Conservation (phyloP, 2,888 invertebrate species). For the Synergus umbraculus region DNA sequence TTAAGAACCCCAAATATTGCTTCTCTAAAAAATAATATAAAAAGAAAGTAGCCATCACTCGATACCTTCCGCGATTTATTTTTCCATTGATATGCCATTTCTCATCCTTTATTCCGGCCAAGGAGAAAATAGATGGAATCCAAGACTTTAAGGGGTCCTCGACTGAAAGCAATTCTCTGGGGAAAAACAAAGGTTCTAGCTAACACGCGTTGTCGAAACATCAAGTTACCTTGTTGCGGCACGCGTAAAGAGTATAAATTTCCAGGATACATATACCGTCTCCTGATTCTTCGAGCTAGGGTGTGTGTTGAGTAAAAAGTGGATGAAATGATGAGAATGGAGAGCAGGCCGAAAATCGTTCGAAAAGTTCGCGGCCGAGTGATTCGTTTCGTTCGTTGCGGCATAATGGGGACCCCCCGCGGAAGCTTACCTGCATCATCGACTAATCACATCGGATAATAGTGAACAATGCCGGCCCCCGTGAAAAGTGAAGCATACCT, state of each 20-base stretch:
- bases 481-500: constrained; percentile 75
- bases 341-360: constrained; percentile 25
- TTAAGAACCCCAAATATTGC: no score
- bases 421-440: constrained; percentile 77
- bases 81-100: constrained; percentile 32
- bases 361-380: constrained; percentile 52
- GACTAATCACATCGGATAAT: constrained; percentile 77
- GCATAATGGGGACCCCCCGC: constrained; percentile 75
- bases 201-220: constrained; percentile 40
- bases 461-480: constrained; percentile 72
- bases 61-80: constrained; percentile 4
- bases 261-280: constrained; percentile 13
- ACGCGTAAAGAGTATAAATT: constrained; percentile 40
- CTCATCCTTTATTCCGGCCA: background rate
- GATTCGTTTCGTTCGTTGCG: constrained; percentile 43
- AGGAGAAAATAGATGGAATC: constrained; percentile 35
- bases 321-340: constrained; percentile 16
- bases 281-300: constrained; percentile 2
- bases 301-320: background rate
- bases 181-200: constrained; percentile 37
- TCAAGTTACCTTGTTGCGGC: constrained; percentile 42
- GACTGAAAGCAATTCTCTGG: constrained; percentile 31
- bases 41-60: constrained; percentile 4
- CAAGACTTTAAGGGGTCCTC: constrained; percentile 22
- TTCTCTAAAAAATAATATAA: background rate